Base-by-base conservation (phyloP, 2,797 vertebrate species). In the Sandelia bainsii region DNA sequence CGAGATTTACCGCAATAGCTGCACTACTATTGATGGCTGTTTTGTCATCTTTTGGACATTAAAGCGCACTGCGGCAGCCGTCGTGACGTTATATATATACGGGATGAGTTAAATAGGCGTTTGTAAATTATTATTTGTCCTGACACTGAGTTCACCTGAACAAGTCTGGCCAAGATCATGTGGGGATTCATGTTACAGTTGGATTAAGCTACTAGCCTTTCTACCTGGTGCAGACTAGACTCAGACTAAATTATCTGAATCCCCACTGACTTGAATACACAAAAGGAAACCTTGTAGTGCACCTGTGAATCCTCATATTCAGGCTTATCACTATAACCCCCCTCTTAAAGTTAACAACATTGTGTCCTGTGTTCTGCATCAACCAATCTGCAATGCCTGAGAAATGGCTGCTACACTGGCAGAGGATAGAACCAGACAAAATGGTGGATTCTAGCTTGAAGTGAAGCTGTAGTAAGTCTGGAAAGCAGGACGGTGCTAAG, bases 361-460 rank as follows among this genome's bases (percentile, higher is more conserved):
- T 37, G 37, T 49, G 48, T 17, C 23, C 44, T 54, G n/a, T 62
- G 68, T 37, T 46, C 71, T 78, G 74, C 56, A 53, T 63, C 39
- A 52, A 79, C 70, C 75, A 81, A 70, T 75, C 81, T 85, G 88
- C 87, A 76, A 77, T 66, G 83, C 67, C 71, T 76, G 83, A 90
- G 44, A 88, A 92, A 92, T 93, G 90, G 87, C 87, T 93, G 88
- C 89, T 87, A 42, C 80, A 64, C 63, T 39, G 58, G 40, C 76
- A 61, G 52, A 51, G 53, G 58, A 57, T 44, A 48, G 72, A 60
- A 86, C 68, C 68, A 83, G 80, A 92, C 90, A 94, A 93, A 92
- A 93, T 93, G 91, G 90, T 75, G 91, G 89, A 78, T 67, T 83
- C 14, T 64, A 69, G 53, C 46, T 80, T 12, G 22, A 32, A 76